Conservation (phyloP, 1,140 invertebrate genomes). For the Acromyrmex charruanus region DNA sequence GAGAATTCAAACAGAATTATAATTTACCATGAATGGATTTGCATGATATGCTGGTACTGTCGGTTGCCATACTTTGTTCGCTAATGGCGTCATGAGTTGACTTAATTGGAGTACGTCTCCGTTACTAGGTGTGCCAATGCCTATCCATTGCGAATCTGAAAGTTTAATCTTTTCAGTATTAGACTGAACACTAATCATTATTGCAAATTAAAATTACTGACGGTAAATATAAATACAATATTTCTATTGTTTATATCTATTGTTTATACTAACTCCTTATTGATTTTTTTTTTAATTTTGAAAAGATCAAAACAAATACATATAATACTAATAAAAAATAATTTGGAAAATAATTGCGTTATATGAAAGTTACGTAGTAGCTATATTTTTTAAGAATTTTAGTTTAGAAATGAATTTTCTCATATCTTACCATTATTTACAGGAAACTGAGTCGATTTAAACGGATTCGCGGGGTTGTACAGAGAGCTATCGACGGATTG, state of each 20-base stretch:
- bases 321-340: slow-evolving; percentile 1
- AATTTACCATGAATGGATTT: slow-evolving; percentile 85
- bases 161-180: slow-evolving; percentile 26
- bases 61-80: slow-evolving; percentile 85
- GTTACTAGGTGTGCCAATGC: slow-evolving; percentile 81
- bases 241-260: not conserved
- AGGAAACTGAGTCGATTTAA: slow-evolving; percentile 81
- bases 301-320: not conserved
- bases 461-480: slow-evolving; percentile 83
- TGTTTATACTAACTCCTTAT: not conserved
- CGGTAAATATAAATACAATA: not conserved
- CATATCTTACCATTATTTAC: slow-evolving; percentile 81
- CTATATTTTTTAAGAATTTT: not conserved
- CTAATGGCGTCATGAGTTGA: slow-evolving; percentile 84
- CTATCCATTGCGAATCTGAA: slow-evolving; percentile 82
- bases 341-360: not conserved
- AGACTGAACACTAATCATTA: not conserved
- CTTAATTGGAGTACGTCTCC: slow-evolving; percentile 85
- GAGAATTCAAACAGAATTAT: slow-evolving; percentile 36
- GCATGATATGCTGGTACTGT: slow-evolving; percentile 83
- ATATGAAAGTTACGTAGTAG: not conserved
- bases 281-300: not conserved
- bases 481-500: slow-evolving; percentile 80
- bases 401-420: not conserved
- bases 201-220: not conserved